Percentiles rank a stretch among this genome's conserved stretches.
These are phyloP conservation scores for Akabosia matsudoensis DNA, from an alignment of 1,140 invertebrate species.

Conservation along the genomic window DNA sequence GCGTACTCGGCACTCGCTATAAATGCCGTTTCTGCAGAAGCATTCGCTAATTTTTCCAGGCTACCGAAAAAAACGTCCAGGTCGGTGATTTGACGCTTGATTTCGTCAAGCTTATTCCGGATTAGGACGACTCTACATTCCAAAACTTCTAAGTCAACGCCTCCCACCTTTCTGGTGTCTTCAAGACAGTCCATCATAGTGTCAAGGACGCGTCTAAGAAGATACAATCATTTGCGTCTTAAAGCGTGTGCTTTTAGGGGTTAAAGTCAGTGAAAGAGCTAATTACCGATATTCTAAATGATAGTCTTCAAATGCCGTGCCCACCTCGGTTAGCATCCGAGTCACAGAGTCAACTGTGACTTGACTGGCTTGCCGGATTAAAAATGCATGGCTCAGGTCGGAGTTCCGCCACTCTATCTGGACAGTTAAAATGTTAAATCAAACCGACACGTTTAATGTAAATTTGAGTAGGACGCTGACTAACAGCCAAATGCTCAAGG, in stretches of 20 bases:
- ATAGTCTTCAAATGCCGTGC: slow-evolving; percentile 41
- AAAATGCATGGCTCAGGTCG: slow-evolving; percentile 32
- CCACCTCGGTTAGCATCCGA: slow-evolving; percentile 33
- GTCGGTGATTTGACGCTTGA: slow-evolving; percentile 36
- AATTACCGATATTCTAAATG: slow-evolving; percentile 38
- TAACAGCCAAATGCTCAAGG: not conserved
- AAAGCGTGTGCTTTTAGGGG: too few relatives aligned
- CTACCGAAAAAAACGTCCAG: slow-evolving; percentile 37
- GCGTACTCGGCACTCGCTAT: slow-evolving; percentile 42
- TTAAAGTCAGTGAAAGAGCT: not conserved
- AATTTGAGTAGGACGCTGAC: not conserved
- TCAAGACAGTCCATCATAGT: slow-evolving; percentile 34
- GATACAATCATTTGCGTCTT: too few relatives aligned
- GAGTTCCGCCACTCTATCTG: not conserved
- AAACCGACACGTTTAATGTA: not conserved
- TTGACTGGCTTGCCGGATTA: slow-evolving; percentile 38
- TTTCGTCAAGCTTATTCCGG: slow-evolving; percentile 35
- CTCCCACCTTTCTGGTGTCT: slow-evolving; percentile 23
- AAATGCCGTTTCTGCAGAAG: slow-evolving; percentile 40
- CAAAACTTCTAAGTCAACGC: slow-evolving; percentile 28
- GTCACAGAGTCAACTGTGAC: slow-evolving; percentile 41
- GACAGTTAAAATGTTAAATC: not conserved
- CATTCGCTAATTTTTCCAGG: slow-evolving; percentile 33
- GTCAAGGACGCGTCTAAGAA: slow-evolving; percentile 26
- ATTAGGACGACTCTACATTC: slow-evolving; percentile 36